Conservation (phyloP, 2,888 invertebrate species). For the Dinocampus coccinellae region DNA sequence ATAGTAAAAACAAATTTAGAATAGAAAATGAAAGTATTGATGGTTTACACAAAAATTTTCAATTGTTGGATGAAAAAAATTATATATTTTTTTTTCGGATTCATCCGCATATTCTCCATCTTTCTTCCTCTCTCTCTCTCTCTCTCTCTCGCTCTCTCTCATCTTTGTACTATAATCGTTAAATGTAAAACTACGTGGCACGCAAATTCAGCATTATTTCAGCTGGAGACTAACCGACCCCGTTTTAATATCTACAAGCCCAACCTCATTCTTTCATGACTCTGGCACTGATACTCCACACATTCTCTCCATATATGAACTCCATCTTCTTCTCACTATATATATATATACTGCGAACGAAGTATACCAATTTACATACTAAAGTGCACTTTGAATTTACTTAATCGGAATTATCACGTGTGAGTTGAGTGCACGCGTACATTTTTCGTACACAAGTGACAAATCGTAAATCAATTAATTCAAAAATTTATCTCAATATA, state of each 20-base stretch:
- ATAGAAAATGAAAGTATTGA: too few species aligned
- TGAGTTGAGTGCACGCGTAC: slow-evolving; percentile 21
- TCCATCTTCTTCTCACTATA: neutral
- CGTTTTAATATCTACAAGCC: slow-evolving; percentile 26
- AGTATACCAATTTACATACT: slow-evolving; percentile 39
- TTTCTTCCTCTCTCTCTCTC: slow-evolving; percentile 15
- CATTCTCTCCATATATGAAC: neutral
- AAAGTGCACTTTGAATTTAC: slow-evolving; percentile 42
- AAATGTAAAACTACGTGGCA: slow-evolving; percentile 28
- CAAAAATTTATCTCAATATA: too few species aligned
- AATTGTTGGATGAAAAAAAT: neutral
- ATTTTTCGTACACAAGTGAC: slow-evolving; percentile 19
- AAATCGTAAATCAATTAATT: too few species aligned
- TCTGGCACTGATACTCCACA: slow-evolving; percentile 18
- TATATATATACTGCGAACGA: slow-evolving; percentile 11
- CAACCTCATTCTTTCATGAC: slow-evolving; percentile 18
- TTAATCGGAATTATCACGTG: slow-evolving; percentile 34
- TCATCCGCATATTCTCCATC: slow-evolving; percentile 25
- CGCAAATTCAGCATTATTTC: slow-evolving; percentile 22
- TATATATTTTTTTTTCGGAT: slow-evolving; percentile 32
- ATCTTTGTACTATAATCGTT: slow-evolving; percentile 20
- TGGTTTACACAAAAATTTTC: too few species aligned
- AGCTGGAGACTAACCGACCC: slow-evolving; percentile 23
- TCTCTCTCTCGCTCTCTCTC: slow-evolving; percentile 19
- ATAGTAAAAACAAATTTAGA: too few species aligned